These are phyloP conservation scores for Schizopygopsis malacanthus DNA, from an alignment of 2,797 vertebrate genomes.

Conservation along the genomic window DNA sequence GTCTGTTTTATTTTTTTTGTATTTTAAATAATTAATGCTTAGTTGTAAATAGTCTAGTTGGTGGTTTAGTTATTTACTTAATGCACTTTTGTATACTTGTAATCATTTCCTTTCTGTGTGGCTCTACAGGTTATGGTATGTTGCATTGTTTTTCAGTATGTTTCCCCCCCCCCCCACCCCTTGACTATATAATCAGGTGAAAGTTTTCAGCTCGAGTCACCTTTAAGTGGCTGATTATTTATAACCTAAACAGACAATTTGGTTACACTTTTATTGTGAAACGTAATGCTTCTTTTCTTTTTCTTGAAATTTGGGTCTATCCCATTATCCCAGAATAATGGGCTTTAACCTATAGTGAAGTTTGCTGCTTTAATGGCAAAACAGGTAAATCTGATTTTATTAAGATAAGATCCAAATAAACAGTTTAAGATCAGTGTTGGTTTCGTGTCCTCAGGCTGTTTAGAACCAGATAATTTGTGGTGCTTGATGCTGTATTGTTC, in stretches of 20 bases:
- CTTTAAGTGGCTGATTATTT: too few species aligned
- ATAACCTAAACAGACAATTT: too few species aligned
- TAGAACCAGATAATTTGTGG: slow-evolving; percentile 7
- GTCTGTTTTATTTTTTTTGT: background rate
- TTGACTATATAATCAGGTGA: background rate
- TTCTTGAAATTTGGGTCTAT: too few species aligned
- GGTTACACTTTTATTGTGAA: too few species aligned
- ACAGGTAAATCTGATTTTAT: too few species aligned
- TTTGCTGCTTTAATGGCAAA: too few species aligned
- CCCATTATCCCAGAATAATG: background rate
- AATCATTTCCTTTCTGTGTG: background rate
- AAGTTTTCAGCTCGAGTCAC: background rate
- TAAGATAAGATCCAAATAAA: too few species aligned
- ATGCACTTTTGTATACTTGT: background rate
- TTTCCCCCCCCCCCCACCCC: background rate
- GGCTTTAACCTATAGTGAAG: background rate
- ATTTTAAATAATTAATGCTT: background rate
- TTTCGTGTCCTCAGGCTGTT: slow-evolving; percentile 27
- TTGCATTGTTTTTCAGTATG: background rate
- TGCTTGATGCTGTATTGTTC: slow-evolving; percentile 27
- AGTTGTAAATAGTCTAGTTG: background rate
- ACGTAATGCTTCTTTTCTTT: too few species aligned
- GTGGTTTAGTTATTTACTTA: background rate
- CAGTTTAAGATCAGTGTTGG: background rate
- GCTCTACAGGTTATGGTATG: too few species aligned